Conservation (phyloP, 2,888 invertebrate genomes). For the Hydrotaea cyrtoneurina region DNA sequence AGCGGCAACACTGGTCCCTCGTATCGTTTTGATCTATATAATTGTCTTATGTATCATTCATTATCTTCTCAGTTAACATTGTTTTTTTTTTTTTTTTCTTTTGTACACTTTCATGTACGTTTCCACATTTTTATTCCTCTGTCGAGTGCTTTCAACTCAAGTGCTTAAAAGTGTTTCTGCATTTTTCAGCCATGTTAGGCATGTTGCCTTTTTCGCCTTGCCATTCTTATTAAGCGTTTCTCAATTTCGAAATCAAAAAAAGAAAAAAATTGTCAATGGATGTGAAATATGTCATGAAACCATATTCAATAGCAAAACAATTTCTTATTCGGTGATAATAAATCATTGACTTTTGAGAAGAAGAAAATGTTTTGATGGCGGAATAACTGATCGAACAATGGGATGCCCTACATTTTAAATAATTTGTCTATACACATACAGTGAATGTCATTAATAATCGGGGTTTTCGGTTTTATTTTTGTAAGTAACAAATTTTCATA, state of each 20-base stretch:
- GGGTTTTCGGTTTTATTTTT: no score
- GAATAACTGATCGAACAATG: no score
- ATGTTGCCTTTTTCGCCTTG: conserved; percentile 16
- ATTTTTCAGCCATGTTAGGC: conserved; percentile 40
- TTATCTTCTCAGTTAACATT: conserved; percentile 24
- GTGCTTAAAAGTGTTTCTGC: conserved; percentile 28
- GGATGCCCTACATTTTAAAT: no score
- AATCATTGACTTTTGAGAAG: neutral
- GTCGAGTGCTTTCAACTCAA: conserved; percentile 30
- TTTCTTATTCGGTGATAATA: neutral
- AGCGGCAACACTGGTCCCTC: neutral
- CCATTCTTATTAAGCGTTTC: conserved; percentile 3
- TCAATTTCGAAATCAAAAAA: neutral
- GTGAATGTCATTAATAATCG: no score
- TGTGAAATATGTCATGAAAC: neutral
- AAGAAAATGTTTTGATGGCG: no score
- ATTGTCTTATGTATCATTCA: conserved; percentile 43
- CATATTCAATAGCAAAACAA: neutral
- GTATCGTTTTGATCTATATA: conserved; percentile 8
- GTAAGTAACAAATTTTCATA: no score
- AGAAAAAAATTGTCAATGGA: neutral
- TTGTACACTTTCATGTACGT: conserved; percentile 1
- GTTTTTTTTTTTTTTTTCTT: conserved; percentile 3
- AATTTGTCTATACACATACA: no score
- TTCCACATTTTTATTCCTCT: neutral